Evolutionary conservation across 1,140 invertebrate genomes (phyloP), one percentile per base, ranked within the genome.

Genomic region (Marisa cornuarietis): DNA sequence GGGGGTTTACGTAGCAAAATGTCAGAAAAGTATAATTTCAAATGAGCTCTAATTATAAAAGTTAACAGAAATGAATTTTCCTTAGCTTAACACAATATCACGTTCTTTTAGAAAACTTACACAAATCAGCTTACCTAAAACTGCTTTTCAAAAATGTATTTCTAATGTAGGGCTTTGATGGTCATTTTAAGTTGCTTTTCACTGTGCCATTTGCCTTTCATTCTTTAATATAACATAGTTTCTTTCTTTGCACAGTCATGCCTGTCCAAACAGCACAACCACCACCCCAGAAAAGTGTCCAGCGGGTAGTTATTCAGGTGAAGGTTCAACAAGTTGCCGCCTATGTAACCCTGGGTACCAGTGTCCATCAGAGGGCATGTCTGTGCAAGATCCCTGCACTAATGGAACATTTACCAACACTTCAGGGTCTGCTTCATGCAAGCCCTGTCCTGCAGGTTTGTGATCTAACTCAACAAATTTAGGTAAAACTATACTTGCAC

Each of bases 331-430:
- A 18, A 81, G 78, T 18, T 88, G 87, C 78, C 78, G 81, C 22
- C 31, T 10, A 22, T 88, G 87, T 83, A 49, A 76, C 14, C 58
- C 78, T 31, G 86, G 86, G 3, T 83, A 85, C 66, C 76, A 84
- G 51, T 87, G 86, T 80, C 84, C 84, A 1, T 18, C 75, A 3
- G 71, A 71, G 52, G 83, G 84, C 9, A 84, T 81, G 75, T 49
- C 71, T 4, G 65, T 65, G 11, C 84, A 78, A 75, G 78, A 79
- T 42, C 65, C 78, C 52, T 85, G 84, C 75, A 62, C 76, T n/a
- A 81, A 82, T 68, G 85, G 84, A 65, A 85, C 81, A 4, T 87
- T 82, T 73, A 71, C 84, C 20, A 54, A 75, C 16, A 24, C 78
- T 42, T 4, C 65, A 5, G 61, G 72, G 4, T 68, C 80, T 16